A percentile compares a stretch with the other conserved stretches of the same genome.
phyloP scores from a whole-genome alignment of 2,888 invertebrate species.

The Tanytarsus gracilentus region DNA sequence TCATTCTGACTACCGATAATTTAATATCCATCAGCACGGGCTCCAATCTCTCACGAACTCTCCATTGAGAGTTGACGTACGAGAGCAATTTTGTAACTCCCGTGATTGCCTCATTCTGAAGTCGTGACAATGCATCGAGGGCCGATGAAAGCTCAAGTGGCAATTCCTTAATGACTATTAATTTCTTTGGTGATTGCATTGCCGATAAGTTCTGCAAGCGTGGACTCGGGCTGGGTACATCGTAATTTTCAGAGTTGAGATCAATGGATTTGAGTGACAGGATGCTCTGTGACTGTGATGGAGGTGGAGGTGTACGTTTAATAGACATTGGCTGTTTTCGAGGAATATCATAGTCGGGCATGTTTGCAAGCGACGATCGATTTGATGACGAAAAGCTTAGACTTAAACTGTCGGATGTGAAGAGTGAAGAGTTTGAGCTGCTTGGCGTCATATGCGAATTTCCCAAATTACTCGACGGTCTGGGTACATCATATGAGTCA shows the following conservation, averaged over 20 bases:
- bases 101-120: constrained; percentile 71
- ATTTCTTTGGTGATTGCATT: constrained; percentile 34
- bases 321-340: constrained; percentile 44
- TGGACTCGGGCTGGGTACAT: constrained; percentile 31
- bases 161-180: constrained; percentile 48
- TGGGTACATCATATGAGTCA: constrained; percentile 58
- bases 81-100: constrained; percentile 66
- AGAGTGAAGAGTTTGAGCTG: constrained; percentile 56
- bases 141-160: constrained; percentile 68
- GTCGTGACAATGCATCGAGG: constrained; percentile 61
- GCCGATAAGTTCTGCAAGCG: too few species aligned
- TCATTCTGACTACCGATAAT: constrained; percentile 65
- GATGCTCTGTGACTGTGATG: constrained; percentile 30
- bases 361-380: constrained; percentile 48
- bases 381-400: constrained; percentile 48
- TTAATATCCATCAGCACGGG: constrained; percentile 73
- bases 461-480: constrained; percentile 44
- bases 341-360: constrained; percentile 64
- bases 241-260: constrained; percentile 33
- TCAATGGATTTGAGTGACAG: constrained; percentile 23
- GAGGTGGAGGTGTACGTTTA: constrained; percentile 33
- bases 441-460: constrained; percentile 54
- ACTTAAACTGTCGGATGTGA: constrained; percentile 54
- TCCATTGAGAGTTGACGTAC: constrained; percentile 74
- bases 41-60: constrained; percentile 68